Base-by-base conservation (phyloP, 2,888 invertebrate genomes). In the Dicyrtomina minuta region DNA sequence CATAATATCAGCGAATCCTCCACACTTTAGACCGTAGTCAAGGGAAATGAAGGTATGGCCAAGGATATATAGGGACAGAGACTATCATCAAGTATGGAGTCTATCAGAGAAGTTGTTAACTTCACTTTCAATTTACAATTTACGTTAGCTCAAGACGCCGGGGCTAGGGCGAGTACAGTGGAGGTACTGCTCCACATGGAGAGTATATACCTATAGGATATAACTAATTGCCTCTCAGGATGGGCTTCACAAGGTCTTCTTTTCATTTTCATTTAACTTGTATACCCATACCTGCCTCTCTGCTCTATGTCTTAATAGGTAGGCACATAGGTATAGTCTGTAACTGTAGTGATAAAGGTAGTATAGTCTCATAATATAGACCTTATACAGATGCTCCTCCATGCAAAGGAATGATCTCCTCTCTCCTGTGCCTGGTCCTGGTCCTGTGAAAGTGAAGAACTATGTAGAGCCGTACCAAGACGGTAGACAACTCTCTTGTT, bases 91-190 rank as follows among this genome's bases (percentile, higher is more conserved):
- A 51, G 46, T 62, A 62, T 62, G 62, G 62, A 62, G 62, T 62
- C 62, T 62, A 62, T 62, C 62, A 62, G 49, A 26, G 33, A 62
- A 62, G 62, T 62, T 62, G 62, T 62, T 62, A 62, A 62, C 62
- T 62, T 62, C 62, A 62, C 62, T 62, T 62, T 62, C 62, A 62
- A 62, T 62, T 62, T 62, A 51, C 62, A 62, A 62, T 62, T 62
- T 62, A 51, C 49, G 51, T 62, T 51, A 46, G 26, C 46, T 4
- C 3, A 46, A 46, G 17, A 46, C 46, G 17, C 46, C 15, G 46
- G 46, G 3, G 46, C 4, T n/a, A 12, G 10, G 49, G 49, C 6
- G 17, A 53, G 53, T 20, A 20, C 2, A 17, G 13, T 2, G 15
- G 26, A 55, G 39, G 39, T 39, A 58, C 20, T n/a, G n/a, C n/a